Evolutionary conservation across 1,140 invertebrate genomes (phyloP), one percentile per base, ranked within the genome.

Genomic region (Mycetomoellerius zeteki): DNA sequence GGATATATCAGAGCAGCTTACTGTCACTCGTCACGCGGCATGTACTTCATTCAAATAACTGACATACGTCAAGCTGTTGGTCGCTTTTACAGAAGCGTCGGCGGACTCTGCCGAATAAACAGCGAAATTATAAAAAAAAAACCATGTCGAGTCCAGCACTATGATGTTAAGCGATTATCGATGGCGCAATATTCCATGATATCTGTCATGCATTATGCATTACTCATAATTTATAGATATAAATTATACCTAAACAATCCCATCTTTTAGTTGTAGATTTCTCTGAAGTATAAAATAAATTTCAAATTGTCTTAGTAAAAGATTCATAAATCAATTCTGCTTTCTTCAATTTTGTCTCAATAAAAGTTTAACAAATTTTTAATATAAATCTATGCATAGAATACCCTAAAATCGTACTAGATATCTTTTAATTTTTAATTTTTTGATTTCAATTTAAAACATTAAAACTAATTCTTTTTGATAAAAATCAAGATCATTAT

Each of bases 1-100:
- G 37, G 43, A 60, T 43, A 73, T 60, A 62, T 58, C 54, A 43
- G 37, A 47, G 37, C 69, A 54, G 69, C 80, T 75, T 47, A 75
- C 69, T 84, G 80, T 84, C 80, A 84, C 80, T 84, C 80, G 80
- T 84, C 80, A 73, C 69, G 69, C 69, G 37, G 69, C 56, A 33
- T 60, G 69, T 75, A 75, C 69, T 75, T 75, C 80, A 75, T 75
- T 84, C 69, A 33, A 84, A 73, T 75, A 84, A 50, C 69, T 84
- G 80, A 84, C 80, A 84, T 75, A 84, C 56, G 80, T 84, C 80
- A 24, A 47, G 52, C 33, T 84, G 80, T 33, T 84, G 80, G 80
- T 84, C 69, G 69, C 69, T 84, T 62, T 73, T 73, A 50, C 69
- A 73, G 80, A 75, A 84, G 75, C 24, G 69, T 84, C 80, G 56